These are phyloP conservation scores for Agapornis canus DNA, from an alignment of 2,797 vertebrate genomes.

Conservation along the genomic window DNA sequence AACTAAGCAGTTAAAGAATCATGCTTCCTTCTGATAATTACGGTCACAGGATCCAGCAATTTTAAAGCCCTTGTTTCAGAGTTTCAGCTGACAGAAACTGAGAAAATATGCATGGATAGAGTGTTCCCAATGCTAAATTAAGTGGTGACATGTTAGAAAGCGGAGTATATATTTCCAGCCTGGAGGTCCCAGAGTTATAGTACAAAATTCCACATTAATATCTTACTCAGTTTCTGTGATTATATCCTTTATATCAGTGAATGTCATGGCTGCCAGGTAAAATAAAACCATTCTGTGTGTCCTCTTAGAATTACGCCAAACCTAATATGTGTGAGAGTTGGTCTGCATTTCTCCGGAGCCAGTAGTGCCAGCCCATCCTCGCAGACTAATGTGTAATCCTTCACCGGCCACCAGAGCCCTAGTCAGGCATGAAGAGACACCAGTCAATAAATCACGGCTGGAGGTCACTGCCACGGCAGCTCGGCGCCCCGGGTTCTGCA, in stretches of 20 bases:
- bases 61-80: slow-evolving; percentile 1
- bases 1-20: background rate
- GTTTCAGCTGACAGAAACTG: slow-evolving; percentile 41
- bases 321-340: slow-evolving; percentile 28
- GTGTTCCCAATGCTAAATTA: slow-evolving; percentile 43
- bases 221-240: slow-evolving; percentile 46
- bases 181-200: background rate
- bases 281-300: slow-evolving; percentile 56
- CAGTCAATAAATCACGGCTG: slow-evolving; percentile 37
- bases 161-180: slow-evolving; percentile 3
- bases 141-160: slow-evolving; percentile 22
- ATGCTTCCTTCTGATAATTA: background rate
- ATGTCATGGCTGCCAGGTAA: slow-evolving; percentile 63
- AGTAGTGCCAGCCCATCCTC: slow-evolving; percentile 5
- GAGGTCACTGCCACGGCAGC: slow-evolving; percentile 18
- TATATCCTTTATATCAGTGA: slow-evolving; percentile 69
- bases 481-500: background rate
- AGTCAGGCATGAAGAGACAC: background rate
- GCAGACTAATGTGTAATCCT: slow-evolving; percentile 65
- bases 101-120: slow-evolving; percentile 23
- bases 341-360: background rate
- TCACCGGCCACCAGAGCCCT: slow-evolving; percentile 10
- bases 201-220: slow-evolving; percentile 53
- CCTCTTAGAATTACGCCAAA: slow-evolving; percentile 59
- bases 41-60: background rate